Evolutionary conservation across 2,797 vertebrate genomes (phyloP), one percentile per base, ranked within the genome.

Genomic region (Balearica regulorum): DNA sequence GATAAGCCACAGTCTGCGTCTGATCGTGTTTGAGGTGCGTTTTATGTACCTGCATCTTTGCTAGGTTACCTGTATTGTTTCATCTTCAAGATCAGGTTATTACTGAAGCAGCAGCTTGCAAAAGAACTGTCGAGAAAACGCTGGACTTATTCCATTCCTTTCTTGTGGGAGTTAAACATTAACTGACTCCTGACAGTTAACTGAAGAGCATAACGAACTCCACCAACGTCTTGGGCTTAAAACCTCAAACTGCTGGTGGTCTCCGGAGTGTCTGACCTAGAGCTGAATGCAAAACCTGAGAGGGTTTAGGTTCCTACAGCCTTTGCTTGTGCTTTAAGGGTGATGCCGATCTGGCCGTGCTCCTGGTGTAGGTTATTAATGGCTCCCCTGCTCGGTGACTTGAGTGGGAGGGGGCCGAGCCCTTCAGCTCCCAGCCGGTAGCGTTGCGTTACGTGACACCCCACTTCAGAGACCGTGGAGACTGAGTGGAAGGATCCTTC

Each of bases 361-460:
- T 88, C 61, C 72, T 54, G 83, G 18, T 5, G 21, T 8, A 29
- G 33, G 73, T 29, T 58, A 10, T 68, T 35, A 31, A 41, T 20
- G 22, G 46, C 71, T 85, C 49, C 64, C 53, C 62, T 25, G 79
- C 78, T 80, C n/a, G 2, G 43, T 19, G 68, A 9, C 8, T 11
- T 11, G 51, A 22, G 41, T 3, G 43, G 10, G 37, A 39, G 41
- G 13, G 35, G 17, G 24, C 53, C 35, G 46, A 71, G 41, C 35
- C 62, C 76, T 24, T 60, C 9, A 49, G 79, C 18, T 33, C 28
- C 3, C 22, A 28, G 62, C 75, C 5, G 0, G n/a, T 48, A 55
- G 39, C 39, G 1, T 35, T 58, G 3, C 3, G 1, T 54, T 44
- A 39, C 28, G 0, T 6, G 39, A 4, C 39, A 6, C 13, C 21